phyloP scores from a whole-genome alignment of 2,888 invertebrate genomes.

The Papilio protenor region DNA sequence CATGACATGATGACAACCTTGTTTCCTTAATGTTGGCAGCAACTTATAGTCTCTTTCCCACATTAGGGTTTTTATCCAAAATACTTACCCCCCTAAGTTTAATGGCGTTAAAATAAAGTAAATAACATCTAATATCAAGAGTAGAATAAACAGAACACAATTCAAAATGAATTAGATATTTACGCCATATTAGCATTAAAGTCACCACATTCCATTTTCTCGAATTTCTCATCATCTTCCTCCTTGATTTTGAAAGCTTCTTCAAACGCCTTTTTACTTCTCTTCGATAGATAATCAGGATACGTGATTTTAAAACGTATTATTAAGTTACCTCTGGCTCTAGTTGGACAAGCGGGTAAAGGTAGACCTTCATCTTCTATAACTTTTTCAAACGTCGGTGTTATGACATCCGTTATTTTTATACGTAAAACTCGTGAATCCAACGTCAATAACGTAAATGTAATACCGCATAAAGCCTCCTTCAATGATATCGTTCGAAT shows the following conservation, averaged over 20 bases:
- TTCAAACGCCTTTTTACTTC: constrained; percentile 72
- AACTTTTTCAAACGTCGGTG: constrained; percentile 87
- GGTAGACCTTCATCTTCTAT: constrained; percentile 91
- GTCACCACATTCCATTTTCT: constrained; percentile 69
- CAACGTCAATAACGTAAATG: constrained; percentile 87
- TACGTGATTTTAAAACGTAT: constrained; percentile 85
- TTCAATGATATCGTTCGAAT: constrained; percentile 85
- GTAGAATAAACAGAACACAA: background rate
- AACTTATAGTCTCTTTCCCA: too few relatives aligned
- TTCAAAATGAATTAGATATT: constrained; percentile 20
- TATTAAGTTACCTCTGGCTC: constrained; percentile 87
- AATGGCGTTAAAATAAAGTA: too few relatives aligned
- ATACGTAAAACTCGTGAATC: constrained; percentile 88
- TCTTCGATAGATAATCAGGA: constrained; percentile 75
- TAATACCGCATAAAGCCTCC: constrained; percentile 89
- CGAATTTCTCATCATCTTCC: constrained; percentile 68
- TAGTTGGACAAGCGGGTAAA: constrained; percentile 83
- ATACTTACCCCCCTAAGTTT: too few relatives aligned
- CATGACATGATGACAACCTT: too few relatives aligned
- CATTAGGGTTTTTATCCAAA: too few relatives aligned
- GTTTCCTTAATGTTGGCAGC: too few relatives aligned
- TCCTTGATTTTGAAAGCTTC: constrained; percentile 69
- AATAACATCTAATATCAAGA: background rate
- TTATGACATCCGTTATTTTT: constrained; percentile 89
- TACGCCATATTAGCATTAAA: background rate